These are phyloP conservation scores for Trochalopteron elliotii DNA, from an alignment of 2,113 vertebrate genomes.

Conservation along the genomic window DNA sequence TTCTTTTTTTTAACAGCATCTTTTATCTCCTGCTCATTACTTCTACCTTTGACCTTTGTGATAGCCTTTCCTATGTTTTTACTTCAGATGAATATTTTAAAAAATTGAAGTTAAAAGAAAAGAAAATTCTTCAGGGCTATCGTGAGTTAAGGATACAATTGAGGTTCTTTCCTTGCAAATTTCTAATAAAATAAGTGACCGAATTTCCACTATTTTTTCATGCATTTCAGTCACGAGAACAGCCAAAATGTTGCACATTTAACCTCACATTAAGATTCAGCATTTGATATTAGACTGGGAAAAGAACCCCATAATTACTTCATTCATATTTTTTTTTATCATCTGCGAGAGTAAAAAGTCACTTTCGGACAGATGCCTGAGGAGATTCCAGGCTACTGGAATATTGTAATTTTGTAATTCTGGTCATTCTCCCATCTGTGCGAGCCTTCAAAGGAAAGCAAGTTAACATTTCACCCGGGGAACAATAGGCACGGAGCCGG, in stretches of 20 bases:
- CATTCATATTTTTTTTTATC: neutral
- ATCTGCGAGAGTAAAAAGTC: neutral
- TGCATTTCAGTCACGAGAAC: neutral
- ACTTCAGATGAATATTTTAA: neutral
- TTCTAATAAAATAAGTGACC: neutral
- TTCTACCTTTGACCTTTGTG: neutral
- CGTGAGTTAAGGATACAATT: neutral
- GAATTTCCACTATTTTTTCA: neutral
- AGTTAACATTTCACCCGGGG: constrained; percentile 20
- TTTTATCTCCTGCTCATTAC: neutral
- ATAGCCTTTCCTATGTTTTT: neutral
- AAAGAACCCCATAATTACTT: neutral
- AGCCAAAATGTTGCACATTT: neutral
- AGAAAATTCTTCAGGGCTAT: neutral
- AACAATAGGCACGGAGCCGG: neutral
- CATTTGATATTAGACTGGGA: neutral
- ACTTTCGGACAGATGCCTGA: neutral
- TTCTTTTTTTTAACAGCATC: neutral
- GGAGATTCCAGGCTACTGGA: neutral
- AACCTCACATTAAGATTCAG: neutral
- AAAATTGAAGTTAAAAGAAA: neutral
- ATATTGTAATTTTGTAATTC: neutral
- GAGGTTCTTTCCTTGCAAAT: neutral
- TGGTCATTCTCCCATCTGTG: neutral
- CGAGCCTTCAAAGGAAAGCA: neutral